phyloP scores from a whole-genome alignment of 2,113 vertebrate genomes.

The Bubo scandiacus region DNA sequence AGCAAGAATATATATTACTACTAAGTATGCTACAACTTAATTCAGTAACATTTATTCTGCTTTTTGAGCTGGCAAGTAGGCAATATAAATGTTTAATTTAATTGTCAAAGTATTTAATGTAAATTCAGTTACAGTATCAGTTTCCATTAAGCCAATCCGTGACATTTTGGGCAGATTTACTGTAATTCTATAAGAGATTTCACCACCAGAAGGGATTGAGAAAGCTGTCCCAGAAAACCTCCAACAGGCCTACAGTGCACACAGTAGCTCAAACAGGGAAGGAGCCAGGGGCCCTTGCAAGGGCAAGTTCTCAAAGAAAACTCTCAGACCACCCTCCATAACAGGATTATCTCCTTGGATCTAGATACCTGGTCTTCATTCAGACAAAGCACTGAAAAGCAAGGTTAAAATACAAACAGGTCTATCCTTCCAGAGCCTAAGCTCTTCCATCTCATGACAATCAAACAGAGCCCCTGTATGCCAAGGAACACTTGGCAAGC shows the following conservation, averaged over 20 bases:
- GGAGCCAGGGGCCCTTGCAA: neutral
- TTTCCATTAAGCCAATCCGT: neutral
- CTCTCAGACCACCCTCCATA: neutral
- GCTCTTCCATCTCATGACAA: neutral
- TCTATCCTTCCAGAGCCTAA: neutral
- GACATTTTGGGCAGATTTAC: neutral
- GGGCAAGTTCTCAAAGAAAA: fast-evolving
- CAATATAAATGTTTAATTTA: neutral
- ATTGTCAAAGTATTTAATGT: neutral
- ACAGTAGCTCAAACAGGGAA: neutral
- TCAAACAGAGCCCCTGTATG: neutral
- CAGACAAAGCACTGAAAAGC: neutral
- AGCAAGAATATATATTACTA: neutral
- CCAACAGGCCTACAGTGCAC: neutral
- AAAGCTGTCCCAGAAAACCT: neutral
- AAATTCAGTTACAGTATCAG: neutral
- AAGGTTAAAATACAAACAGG: neutral
- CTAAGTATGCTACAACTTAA: neutral
- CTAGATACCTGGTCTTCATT: neutral
- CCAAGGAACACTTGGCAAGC: neutral
- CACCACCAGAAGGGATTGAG: neutral
- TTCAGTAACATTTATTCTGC: neutral
- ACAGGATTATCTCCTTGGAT: neutral
- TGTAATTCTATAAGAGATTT: neutral
- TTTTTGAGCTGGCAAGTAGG: neutral